Percentiles rank a stretch among this genome's conserved stretches.
Conservation (phyloP, 2,797 vertebrate genomes). For the Parambassis ranga region DNA sequence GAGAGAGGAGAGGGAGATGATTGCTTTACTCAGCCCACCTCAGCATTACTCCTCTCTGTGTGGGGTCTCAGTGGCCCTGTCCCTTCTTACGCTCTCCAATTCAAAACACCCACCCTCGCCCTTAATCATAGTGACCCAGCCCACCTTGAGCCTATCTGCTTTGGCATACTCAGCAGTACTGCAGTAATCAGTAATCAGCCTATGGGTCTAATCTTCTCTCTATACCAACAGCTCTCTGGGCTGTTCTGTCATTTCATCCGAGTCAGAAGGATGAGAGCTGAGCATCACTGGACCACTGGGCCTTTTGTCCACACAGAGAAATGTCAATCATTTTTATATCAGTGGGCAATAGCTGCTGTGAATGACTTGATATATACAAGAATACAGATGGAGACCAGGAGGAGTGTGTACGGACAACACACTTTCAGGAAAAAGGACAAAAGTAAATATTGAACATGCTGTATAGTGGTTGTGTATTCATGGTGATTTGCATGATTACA, state of each 20-base stretch:
- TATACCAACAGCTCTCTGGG: conserved; percentile 6
- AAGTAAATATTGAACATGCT: not conserved
- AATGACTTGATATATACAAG: not conserved
- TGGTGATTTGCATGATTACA: not conserved
- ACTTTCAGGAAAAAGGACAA: not conserved
- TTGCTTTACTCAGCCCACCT: conserved; percentile 40
- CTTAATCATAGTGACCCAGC: conserved; percentile 71
- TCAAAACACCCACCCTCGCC: conserved; percentile 36
- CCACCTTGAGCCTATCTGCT: conserved; percentile 72
- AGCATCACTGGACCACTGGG: conserved; percentile 13
- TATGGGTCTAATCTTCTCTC: conserved; percentile 67
- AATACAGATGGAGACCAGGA: conserved; percentile 10
- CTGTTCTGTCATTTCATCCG: conserved; percentile 48
- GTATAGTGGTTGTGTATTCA: too few relatives aligned
- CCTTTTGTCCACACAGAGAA: conserved; percentile 9
- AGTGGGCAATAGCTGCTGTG: not conserved
- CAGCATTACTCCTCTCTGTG: conserved; percentile 46
- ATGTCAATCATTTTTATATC: not conserved
- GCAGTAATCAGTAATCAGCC: conserved; percentile 78
- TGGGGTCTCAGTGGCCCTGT: conserved; percentile 52
- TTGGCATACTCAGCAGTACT: conserved; percentile 75
- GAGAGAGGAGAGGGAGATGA: conserved; percentile 2
- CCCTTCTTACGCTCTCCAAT: conserved; percentile 36
- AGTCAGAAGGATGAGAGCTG: conserved; percentile 19
- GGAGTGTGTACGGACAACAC: not conserved